Conservation (phyloP, 2,113 vertebrate genomes). For the Eudyptes chrysolophus region DNA sequence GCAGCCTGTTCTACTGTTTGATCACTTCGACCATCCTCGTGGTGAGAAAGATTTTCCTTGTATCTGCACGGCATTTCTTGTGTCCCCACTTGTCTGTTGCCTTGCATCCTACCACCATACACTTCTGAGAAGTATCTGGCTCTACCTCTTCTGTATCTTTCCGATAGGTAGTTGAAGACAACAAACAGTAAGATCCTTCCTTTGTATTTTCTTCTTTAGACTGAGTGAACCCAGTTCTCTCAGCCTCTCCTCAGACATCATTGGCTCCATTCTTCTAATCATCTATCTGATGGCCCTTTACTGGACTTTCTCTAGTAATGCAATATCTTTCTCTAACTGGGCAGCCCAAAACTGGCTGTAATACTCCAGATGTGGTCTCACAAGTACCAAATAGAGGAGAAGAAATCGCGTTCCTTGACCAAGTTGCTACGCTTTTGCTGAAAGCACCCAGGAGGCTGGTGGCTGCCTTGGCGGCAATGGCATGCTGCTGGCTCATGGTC, state of each 20-base stretch:
- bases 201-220: background rate
- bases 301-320: background rate
- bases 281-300: background rate
- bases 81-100: background rate
- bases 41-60: background rate
- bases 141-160: background rate
- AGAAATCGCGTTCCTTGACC: background rate
- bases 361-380: background rate
- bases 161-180: background rate
- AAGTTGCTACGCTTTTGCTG: background rate
- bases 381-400: background rate
- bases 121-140: background rate
- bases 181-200: background rate
- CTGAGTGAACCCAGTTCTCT: background rate
- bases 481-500: background rate
- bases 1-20: background rate
- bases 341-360: background rate
- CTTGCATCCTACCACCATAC: background rate
- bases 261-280: background rate
- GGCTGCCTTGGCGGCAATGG: background rate
- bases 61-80: background rate
- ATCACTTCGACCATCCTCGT: background rate
- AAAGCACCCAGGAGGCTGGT: background rate
- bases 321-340: background rate
- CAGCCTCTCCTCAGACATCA: background rate